A percentile compares a stretch with the other conserved stretches of the same genome.
Conservation (phyloP, 2,113 vertebrate species). For the Pygoscelis adeliae region DNA sequence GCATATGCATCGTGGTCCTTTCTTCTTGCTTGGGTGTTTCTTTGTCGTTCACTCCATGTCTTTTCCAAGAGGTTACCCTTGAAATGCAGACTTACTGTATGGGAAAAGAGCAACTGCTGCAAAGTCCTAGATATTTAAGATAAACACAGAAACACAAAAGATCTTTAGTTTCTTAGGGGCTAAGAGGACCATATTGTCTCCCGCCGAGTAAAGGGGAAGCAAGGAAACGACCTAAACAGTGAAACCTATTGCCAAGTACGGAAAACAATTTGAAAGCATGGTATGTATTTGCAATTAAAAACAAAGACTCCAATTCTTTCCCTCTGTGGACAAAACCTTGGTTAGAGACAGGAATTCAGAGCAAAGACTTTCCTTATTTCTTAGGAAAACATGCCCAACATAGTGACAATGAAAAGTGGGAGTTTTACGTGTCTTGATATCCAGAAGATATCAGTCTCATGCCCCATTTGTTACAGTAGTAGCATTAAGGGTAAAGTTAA, state of each 20-base stretch:
- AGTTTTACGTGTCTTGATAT: not conserved
- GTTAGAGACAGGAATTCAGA: not conserved
- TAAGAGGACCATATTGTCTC: not conserved
- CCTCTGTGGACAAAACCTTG: not conserved
- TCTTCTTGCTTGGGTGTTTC: not conserved
- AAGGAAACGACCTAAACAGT: not conserved
- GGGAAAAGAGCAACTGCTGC: not conserved
- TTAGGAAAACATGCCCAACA: not conserved
- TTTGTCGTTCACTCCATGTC: not conserved
- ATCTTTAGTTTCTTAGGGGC: not conserved
- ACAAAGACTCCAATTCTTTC: not conserved
- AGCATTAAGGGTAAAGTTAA: not conserved
- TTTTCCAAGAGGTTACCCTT: not conserved
- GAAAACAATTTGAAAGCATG: not conserved
- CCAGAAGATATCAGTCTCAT: not conserved
- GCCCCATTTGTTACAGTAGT: not conserved
- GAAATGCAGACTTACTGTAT: not conserved
- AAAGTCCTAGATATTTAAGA: not conserved
- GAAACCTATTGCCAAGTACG: not conserved
- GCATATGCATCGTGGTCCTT: not conserved
- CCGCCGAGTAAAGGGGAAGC: not conserved
- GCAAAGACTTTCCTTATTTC: not conserved
- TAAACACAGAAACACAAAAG: not conserved
- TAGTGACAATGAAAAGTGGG: not conserved
- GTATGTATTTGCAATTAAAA: constrained; percentile 1